Evolutionary conservation across 2,113 vertebrate genomes (phyloP), one percentile per base, ranked within the genome.

Genomic region (Ictidomys tridecemlineatus): DNA sequence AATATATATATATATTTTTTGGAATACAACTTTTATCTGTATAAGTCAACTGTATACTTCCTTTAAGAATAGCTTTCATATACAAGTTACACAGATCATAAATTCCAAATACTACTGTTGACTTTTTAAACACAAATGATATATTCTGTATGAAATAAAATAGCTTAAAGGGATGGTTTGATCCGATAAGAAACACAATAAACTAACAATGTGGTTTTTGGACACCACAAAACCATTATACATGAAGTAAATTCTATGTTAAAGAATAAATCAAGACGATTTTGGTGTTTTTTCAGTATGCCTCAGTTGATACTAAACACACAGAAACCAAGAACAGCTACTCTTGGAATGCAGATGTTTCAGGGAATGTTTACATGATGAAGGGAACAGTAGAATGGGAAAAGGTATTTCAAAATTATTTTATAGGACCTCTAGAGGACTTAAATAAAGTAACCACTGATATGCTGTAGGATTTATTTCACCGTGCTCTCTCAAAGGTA

Each of bases 81-180:
- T 42, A 67, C 34, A 93, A 82, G 48, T 74, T 61, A 87, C 30
- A 78, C 1, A 82, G 18, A 77, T 61, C 56, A 76, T 12, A 92
- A 86, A 73, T 83, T 93, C 42, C n/a, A 85, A 63, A 58, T 37
- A 45, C 24, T 4, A 65, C 9, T 37, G 1, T 82, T 88, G 34
- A 28, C 18, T 95, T 22, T 85, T 32, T 89, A 88, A 85, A 91
- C 51, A 56, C 17, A 74, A 20, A 34, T 97, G 72, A 88, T 85
- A 79, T 45, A 93, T 88, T 88, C 70, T 53, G 13, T 42, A 72
- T 56, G 45, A 94, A 51, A 78, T 86, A 45, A 58, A 86, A 65
- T 63, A 10, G 18, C 51, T 53, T 87, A 92, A 79, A 87, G 24
- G 42, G 12, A 91, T 83, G 6, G 4, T 56, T 22, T 77, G 3